Conservation (phyloP, 1,140 invertebrate species). For the Hypsibius dujardini region DNA sequence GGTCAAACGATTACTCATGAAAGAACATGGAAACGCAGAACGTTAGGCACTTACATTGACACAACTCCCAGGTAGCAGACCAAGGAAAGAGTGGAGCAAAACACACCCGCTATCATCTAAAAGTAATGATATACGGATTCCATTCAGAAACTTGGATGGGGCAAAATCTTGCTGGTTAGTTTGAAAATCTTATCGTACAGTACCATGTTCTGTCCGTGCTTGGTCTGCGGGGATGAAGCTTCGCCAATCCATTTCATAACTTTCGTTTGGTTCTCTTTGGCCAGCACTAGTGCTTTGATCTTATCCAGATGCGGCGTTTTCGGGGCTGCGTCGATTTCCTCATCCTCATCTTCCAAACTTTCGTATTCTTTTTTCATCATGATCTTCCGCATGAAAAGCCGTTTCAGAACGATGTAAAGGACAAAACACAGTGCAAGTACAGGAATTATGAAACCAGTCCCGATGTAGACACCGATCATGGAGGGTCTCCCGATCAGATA, state of each 20-base stretch:
- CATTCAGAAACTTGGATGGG: neutral
- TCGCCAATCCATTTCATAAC: neutral
- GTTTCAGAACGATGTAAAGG: neutral
- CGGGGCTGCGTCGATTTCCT: neutral
- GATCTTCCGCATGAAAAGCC: neutral
- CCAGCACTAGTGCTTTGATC: neutral
- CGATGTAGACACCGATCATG: neutral
- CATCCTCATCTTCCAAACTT: constrained; percentile 9
- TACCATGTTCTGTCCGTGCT: neutral
- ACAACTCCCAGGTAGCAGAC: neutral
- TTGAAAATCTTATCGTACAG: neutral
- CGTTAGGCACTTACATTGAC: neutral
- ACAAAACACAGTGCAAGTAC: neutral
- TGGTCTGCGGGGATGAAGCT: constrained; percentile 6
- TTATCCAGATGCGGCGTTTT: neutral
- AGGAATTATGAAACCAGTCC: neutral
- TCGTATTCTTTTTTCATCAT: neutral
- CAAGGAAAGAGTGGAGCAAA: neutral
- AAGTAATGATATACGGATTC: no score
- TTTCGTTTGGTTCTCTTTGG: neutral
- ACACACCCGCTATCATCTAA: neutral
- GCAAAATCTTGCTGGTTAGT: neutral
- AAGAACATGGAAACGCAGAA: neutral
- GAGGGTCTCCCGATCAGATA: neutral
- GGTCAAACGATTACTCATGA: neutral